Base-by-base conservation (phyloP, 2,113 vertebrate genomes). In the Mesoclemmys tuberculata region DNA sequence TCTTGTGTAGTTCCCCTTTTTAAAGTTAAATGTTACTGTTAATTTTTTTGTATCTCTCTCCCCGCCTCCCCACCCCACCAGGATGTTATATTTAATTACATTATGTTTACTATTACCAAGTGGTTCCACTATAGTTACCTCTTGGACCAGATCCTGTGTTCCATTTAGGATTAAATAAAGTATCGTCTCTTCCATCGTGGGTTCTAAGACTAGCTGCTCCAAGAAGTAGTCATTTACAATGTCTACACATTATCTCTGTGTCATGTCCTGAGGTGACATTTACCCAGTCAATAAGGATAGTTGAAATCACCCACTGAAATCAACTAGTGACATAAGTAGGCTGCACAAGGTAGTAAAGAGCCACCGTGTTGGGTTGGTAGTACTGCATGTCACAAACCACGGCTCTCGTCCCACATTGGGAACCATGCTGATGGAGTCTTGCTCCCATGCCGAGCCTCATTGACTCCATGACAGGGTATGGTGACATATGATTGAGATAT, bases 311-410 rank as follows among this genome's bases (percentile, higher is more conserved):
- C 61, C 5, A 18, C 61, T 35, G 61, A 64, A n/a, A 64, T 64
- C 31, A n/a, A 29, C 13, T 31, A 64, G 27, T 64, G 31, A 64
- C 13, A 64, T 64, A 35, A 64, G 29, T 35, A n/a, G 12, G 11
- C 14, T 16, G 16, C 14, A 64, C 14, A 64, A 58, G 4, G 51
- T 52, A 52, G 51, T 18, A 52, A 52, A 16, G 14, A 52, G 49
- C 9, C 49, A 11, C 49, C 49, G 13, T 35, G 61, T 0, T 0
- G 10, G 64, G 0, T 7, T 58, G 56, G 56, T 58, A 29, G 56
- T 58, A 29, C 8, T 35, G 1, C 5, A 29, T 3, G 22, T 1
- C 41, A 0, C 31, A 81, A 64, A 80, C 21, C 31, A 12, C 58
- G 3, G 3, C 56, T 58, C 22, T 3, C 18, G 56, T 31, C 38